These are phyloP conservation scores for Cariama cristata DNA, from an alignment of 2,113 vertebrate species.

Conservation along the genomic window DNA sequence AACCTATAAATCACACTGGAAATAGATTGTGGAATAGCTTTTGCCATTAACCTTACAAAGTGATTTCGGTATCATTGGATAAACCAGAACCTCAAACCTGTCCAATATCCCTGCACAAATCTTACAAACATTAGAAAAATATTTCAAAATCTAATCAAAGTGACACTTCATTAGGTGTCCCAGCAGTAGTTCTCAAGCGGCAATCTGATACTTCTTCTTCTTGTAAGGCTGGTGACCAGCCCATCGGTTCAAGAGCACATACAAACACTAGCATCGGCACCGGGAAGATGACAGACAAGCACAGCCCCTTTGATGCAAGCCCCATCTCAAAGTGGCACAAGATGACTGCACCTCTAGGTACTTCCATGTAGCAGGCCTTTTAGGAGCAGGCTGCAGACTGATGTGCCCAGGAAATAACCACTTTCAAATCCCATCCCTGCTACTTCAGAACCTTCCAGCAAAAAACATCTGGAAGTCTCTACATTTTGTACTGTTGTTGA, in stretches of 20 bases:
- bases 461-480: fast-evolving
- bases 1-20: background rate
- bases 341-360: background rate
- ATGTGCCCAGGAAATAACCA: background rate
- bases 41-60: background rate
- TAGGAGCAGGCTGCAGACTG: background rate
- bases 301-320: background rate
- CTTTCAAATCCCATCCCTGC: background rate
- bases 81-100: background rate
- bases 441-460: background rate
- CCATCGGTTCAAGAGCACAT: background rate
- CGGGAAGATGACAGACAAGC: background rate
- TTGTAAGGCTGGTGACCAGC: background rate
- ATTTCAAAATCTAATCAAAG: background rate
- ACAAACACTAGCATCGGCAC: background rate
- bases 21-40: background rate
- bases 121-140: background rate
- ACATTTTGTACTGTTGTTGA: background rate
- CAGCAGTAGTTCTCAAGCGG: background rate
- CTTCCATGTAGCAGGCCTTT: background rate
- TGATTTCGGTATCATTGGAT: background rate
- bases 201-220: background rate
- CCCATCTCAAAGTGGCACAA: background rate
- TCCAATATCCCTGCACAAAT: background rate
- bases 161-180: background rate